Base-by-base conservation (phyloP, 2,113 vertebrate genomes). In the Percopsis transmontana region DNA sequence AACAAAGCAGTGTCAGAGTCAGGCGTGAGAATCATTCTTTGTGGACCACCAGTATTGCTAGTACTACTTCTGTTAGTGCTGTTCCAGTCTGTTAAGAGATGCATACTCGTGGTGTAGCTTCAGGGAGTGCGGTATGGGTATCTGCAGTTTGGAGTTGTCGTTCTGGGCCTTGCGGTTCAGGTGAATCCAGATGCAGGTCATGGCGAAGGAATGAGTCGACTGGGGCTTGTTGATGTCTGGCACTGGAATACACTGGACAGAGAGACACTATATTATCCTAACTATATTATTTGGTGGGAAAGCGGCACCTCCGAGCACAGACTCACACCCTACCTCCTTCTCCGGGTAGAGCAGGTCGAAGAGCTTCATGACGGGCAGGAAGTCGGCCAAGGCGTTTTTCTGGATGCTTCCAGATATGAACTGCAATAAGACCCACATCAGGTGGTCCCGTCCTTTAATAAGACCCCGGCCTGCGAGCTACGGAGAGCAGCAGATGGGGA, bases 181-280 rank as follows among this genome's bases (percentile, higher is more conserved):
- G 79, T 99, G 97, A 85, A 99, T 99, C 97, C 97, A 99, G 85
- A 99, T 99, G 89, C 97, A 99, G 68, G 97, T 99, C 97, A 99
- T 99, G 21, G 97, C 97, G 79, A 99, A 99, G 44, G 97, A 94
- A 48, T 99, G 97, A 15, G 97, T 99, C 15, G 97, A 99, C 87
- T 99, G 97, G 0, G 97, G 97, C 71, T 99, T 99, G 92, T 95
- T 99, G 77, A 99, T 99, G 87, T 99, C 97, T 23, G 97, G 97
- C 62, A 99, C 97, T 16, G 96, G 97, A 80, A 99, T 99, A 73
- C 94, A 99, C 97, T 99, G 65, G 16, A 61, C 18, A 4, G 41
- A 23, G 14, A 60, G 5, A 66, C 10, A 66, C 40, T 44, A 33
- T 16, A 18, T 33, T 33, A n/a, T 14, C 16, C 47, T 40, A 14